Percentiles rank a stretch among this genome's conserved stretches.
Conservation (phyloP, 2,888 invertebrate genomes). For the Drosophila villosipedis region DNA sequence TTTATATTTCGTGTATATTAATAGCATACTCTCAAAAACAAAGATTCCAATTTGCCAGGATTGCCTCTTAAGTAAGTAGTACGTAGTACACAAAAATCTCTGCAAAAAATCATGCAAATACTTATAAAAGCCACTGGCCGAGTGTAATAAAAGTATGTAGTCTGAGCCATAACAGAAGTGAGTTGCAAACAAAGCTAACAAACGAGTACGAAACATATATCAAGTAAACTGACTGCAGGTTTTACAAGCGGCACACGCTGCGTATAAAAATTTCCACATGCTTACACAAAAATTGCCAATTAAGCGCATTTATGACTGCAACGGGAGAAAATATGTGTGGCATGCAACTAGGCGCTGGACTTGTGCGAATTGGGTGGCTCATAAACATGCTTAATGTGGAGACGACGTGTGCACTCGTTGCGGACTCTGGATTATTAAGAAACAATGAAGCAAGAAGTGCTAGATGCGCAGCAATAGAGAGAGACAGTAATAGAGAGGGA, state of each 20-base stretch:
- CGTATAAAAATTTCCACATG: slow-evolving; percentile 71
- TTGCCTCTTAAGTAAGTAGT: too few species aligned
- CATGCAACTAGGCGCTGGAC: slow-evolving; percentile 40
- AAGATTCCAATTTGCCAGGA: neutral
- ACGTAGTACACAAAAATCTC: neutral
- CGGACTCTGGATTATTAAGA: slow-evolving; percentile 70
- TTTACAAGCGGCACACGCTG: slow-evolving; percentile 35
- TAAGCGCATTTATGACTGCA: slow-evolving; percentile 78
- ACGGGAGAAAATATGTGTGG: slow-evolving; percentile 53
- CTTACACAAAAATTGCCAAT: slow-evolving; percentile 78
- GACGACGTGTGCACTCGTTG: slow-evolving; percentile 70
- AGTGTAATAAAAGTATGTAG: slow-evolving; percentile 19
- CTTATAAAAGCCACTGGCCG: neutral
- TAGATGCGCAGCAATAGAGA: neutral
- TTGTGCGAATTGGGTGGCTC: slow-evolving; percentile 9
- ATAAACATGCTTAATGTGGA: slow-evolving; percentile 73
- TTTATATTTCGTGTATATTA: neutral
- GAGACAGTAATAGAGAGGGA: neutral
- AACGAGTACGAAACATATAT: slow-evolving; percentile 24
- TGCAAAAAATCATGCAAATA: neutral
- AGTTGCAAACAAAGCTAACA: slow-evolving; percentile 6
- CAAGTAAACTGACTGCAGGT: slow-evolving; percentile 39
- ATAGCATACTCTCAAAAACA: neutral
- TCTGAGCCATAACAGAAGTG: slow-evolving; percentile 19
- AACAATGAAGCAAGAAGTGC: slow-evolving; percentile 65